phyloP scores from a whole-genome alignment of 2,113 vertebrate genomes.

The Saimiri boliviensis region DNA sequence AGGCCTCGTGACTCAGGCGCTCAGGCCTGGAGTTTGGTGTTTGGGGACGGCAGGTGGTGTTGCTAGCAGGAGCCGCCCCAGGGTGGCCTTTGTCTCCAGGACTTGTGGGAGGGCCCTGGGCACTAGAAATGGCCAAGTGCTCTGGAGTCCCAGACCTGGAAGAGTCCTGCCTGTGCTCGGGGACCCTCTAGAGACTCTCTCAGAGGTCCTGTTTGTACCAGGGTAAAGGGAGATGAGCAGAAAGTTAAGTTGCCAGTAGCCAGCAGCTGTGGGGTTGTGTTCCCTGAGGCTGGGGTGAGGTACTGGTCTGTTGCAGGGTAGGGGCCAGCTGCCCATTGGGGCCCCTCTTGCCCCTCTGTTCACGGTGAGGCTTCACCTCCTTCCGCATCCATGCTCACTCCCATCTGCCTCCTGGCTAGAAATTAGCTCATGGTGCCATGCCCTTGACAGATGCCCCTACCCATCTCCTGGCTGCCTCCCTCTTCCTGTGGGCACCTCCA shows the following conservation, averaged over 20 bases:
- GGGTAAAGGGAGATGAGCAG: too few relatives aligned
- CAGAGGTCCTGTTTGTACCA: too few relatives aligned
- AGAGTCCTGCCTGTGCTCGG: background rate
- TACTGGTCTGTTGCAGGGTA: background rate
- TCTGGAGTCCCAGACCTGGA: background rate
- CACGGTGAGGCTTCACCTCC: background rate
- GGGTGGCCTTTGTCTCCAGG: rapidly evolving
- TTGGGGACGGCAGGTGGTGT: background rate
- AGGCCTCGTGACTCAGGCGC: background rate
- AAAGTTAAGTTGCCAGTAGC: background rate
- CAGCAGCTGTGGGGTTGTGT: background rate
- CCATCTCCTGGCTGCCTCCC: background rate
- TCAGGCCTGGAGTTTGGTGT: background rate
- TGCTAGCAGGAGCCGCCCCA: too few relatives aligned
- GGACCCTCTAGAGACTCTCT: background rate
- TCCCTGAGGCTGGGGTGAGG: background rate
- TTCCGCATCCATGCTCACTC: background rate
- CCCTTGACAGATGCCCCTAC: too few relatives aligned
- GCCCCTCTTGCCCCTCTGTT: background rate
- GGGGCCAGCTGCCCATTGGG: background rate
- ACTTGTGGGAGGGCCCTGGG: background rate
- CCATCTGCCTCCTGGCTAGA: background rate
- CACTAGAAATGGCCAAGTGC: rapidly evolving
- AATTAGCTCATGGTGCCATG: background rate
- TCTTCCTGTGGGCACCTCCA: background rate